Conservation (phyloP, 2,113 vertebrate species). For the Rhodinocichla rosea region DNA sequence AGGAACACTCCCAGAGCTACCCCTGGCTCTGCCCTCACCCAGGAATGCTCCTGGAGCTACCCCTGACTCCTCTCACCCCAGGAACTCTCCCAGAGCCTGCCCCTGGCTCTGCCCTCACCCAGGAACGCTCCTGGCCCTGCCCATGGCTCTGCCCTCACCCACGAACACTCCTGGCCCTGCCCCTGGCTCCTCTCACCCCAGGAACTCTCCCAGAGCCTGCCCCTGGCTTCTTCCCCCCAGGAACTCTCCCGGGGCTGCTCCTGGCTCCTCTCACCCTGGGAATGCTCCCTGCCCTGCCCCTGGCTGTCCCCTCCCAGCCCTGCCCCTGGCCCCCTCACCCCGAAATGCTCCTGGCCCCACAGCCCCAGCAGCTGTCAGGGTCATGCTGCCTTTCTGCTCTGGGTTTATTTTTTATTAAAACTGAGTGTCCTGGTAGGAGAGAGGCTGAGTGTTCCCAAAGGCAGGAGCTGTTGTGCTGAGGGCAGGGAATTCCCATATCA, state of each 20-base stretch:
- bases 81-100: neutral
- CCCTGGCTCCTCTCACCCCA: too few species aligned
- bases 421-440: neutral
- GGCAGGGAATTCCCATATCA: neutral
- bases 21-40: neutral
- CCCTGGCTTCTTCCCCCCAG: too few species aligned
- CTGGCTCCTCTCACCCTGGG: too few species aligned
- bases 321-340: too few species aligned
- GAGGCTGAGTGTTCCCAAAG: neutral
- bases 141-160: too few species aligned
- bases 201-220: too few species aligned
- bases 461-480: neutral
- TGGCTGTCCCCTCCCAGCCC: neutral
- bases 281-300: too few species aligned
- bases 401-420: neutral
- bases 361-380: neutral
- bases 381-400: neutral
- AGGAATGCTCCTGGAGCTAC: neutral
- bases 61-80: neutral
- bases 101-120: neutral
- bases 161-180: too few species aligned
- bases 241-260: neutral
- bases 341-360: neutral
- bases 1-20: neutral
- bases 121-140: too few species aligned